Evolutionary conservation across 2,113 vertebrate species (phyloP), one percentile per base, ranked within the genome.

Genomic region (Oncorhynchus nerka): DNA sequence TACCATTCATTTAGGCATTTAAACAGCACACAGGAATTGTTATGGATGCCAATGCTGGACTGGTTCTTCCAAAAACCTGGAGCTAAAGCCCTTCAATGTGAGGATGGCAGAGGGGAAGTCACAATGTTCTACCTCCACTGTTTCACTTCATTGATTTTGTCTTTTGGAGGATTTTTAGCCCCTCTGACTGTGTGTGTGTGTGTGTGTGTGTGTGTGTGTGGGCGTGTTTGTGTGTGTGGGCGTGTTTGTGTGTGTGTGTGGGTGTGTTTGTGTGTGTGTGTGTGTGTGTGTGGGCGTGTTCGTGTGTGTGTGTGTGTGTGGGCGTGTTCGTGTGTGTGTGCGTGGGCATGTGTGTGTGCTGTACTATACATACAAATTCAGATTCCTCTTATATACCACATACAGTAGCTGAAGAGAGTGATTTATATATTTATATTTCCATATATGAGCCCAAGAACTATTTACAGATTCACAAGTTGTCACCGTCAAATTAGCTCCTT

Each of bases 1-100:
- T n/a, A 7, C n/a, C 20, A 82, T 24, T 7, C 69, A 65, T 45
- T 70, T 70, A 77, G 68, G 59, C 20, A 24, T 77, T 45, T 80
- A 83, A 51, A 79, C 1, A 57, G 78, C 61, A 19, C 9, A 70
- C 71, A 76, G 76, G 15, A 22, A 62, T 20, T 62, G 39, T 45
- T 45, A 11, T 45, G 5, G 19, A 7, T 62, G 59, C 19, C 15
- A 62, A 62, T 62, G 7, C 2, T 62, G 55, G 55, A 57, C 55
- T 57, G 20, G 20, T 4, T 62, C 59, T 62, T 22, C 59, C 20
- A 62, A 11, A 22, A 62, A 4, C n/a, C 49, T 4, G 4, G 59
- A 62, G 59, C n/a, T 62, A 55, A 62, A 62, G 59, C n/a, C 8
- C 15, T 22, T 22, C 7, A 7, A 3, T 11, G 19, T 62, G 59